Conservation (phyloP, 2,797 vertebrate species). For the Hapalemur alaotrensis region DNA sequence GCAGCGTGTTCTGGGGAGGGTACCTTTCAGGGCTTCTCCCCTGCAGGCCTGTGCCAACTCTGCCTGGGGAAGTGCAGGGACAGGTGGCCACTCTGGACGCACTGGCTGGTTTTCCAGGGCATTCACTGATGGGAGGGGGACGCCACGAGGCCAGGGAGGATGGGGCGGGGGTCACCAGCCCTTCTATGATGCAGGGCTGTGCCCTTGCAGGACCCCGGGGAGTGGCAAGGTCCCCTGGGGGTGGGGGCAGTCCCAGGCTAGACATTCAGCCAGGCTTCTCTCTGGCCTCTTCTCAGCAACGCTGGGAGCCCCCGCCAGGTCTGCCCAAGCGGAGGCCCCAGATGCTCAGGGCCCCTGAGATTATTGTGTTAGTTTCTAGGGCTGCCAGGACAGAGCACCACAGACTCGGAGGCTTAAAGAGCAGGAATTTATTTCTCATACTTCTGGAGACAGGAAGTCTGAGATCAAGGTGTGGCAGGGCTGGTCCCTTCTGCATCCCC, state of each 20-base stretch:
- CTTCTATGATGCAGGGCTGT: neutral
- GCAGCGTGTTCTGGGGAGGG: neutral
- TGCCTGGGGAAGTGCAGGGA: neutral
- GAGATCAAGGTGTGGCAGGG: fast-evolving
- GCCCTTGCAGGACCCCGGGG: neutral
- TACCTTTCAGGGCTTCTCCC: neutral
- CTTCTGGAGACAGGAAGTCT: neutral
- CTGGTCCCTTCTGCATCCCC: neutral
- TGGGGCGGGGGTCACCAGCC: no score
- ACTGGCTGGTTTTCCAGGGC: neutral
- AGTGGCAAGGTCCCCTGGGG: neutral
- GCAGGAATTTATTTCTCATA: neutral
- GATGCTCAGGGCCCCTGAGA: neutral
- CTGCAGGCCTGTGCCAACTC: neutral
- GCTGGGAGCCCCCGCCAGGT: neutral
- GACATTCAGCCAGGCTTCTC: neutral
- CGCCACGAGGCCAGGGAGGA: no score
- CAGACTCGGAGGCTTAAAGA: neutral
- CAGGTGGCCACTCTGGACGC: neutral
- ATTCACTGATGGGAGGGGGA: neutral
- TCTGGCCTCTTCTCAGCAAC: neutral
- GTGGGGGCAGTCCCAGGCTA: neutral
- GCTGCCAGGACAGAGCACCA: neutral
- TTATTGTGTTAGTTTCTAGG: neutral
- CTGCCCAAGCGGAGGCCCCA: neutral